A percentile compares a stretch with the other conserved stretches of the same genome.
Conservation (phyloP, 2,888 invertebrate species). For the Acanthococcus lagerstroemiae region DNA sequence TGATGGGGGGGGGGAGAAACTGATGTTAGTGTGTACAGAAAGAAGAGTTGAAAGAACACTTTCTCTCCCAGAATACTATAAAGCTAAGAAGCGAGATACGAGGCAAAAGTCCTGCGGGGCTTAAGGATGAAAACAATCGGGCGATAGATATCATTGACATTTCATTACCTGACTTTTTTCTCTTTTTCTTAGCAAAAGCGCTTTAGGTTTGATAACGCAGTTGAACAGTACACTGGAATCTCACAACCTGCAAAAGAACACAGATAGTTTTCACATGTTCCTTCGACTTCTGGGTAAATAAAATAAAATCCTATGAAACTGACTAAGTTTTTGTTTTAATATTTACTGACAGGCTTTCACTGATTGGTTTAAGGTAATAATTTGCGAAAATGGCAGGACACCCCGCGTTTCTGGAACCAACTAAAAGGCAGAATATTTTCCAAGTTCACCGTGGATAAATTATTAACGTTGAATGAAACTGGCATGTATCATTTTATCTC, state of each 20-base stretch:
- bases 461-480: constrained; percentile 46
- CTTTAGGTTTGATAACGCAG: no score
- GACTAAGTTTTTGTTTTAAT: background rate
- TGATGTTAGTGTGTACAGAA: no score
- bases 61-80: no score
- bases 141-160: no score
- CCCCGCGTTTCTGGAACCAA: constrained; percentile 44
- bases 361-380: no score
- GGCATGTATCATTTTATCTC: constrained; percentile 50
- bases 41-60: no score
- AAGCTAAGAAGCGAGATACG: no score
- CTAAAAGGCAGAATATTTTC: constrained; percentile 50
- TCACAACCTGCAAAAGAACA: constrained; percentile 20
- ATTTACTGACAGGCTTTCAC: background rate
- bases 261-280: constrained; percentile 41
- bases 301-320: constrained; percentile 26
- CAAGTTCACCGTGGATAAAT: constrained; percentile 50
- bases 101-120: no score
- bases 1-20: no score
- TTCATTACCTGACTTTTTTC: constrained; percentile 12
- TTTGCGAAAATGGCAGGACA: constrained; percentile 40
- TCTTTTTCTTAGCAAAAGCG: constrained; percentile 37
- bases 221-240: no score
- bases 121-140: no score
- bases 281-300: constrained; percentile 44